Evolutionary conservation across 1,140 invertebrate species (phyloP), one percentile per base, ranked within the genome.

Genomic region (Choristoneura fumiferana): DNA sequence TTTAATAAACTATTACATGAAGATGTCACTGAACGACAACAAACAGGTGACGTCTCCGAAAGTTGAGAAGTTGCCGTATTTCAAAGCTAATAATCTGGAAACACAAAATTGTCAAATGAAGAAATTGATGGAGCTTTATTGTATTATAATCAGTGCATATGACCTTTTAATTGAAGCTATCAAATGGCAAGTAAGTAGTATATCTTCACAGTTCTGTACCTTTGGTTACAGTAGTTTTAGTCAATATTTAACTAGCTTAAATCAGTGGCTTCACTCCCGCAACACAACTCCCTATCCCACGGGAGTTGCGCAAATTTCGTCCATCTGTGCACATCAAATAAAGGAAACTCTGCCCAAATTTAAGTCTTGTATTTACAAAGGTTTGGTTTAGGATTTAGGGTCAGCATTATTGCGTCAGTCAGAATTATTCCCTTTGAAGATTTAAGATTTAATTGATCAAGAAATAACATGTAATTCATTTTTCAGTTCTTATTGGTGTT

Each of bases 121-220:
- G 0, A 82, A 73, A 36, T 33, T 87, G 17, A 76, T 84, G 65
- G 65, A 75, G 53, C 67, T 76, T 6, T 87, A 84, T 58, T 67
- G 81, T 9, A 78, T 63, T 52, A 62, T 81, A 6, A 75, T 84
- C 35, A 74, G 67, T 10, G 60, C 73, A n/a, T 84, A 76, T 49
- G 78, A 81, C 29, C 72, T 57, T 36, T 65, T 87, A 49, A 77
- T 81, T 15, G 66, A 78, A 29, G 75, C 75, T 8, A 65, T 84
- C 4, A 84, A 82, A 68, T 87, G 79, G 77, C 81, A 87, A 79
- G 81, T 87, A 73, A 62, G 33, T 43, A 38, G n/a, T 17, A n/a
- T n/a, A n/a, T n/a, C n/a, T n/a, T n/a, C n/a, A n/a, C n/a, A n/a
- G n/a, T n/a, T n/a, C n/a, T n/a, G n/a, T n/a, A n/a, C n/a, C n/a